Percentiles rank a stretch among this genome's conserved stretches.
Evolutionary conservation across 2,113 vertebrate genomes (phyloP).

Genomic region (Aegypius monachus): DNA sequence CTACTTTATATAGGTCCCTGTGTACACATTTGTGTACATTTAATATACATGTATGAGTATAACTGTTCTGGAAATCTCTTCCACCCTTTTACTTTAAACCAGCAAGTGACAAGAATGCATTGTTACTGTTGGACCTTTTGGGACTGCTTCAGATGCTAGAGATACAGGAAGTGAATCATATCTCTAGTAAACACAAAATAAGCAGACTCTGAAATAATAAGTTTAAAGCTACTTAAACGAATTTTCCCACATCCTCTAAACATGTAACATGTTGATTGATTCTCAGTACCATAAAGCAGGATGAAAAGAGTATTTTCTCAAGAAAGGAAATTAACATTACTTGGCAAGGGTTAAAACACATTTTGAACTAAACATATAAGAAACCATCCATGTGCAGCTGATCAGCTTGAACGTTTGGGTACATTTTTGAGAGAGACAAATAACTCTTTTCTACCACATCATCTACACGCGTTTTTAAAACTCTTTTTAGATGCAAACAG

Average conservation of each 20-base stretch:
- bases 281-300: not conserved
- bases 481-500: not conserved
- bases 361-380: slow-evolving; percentile 35
- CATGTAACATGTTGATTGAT: slow-evolving; percentile 18
- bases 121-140: not conserved
- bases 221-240: slow-evolving; percentile 32
- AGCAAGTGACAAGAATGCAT: not conserved
- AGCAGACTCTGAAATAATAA: slow-evolving; percentile 20
- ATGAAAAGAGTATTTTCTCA: slow-evolving; percentile 26
- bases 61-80: not conserved
- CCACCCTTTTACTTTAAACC: not conserved
- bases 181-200: slow-evolving; percentile 23
- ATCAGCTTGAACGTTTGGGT: not conserved
- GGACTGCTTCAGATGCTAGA: not conserved
- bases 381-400: not conserved
- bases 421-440: not conserved
- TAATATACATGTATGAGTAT: not conserved
- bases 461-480: not conserved
- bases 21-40: not conserved
- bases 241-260: slow-evolving; percentile 38
- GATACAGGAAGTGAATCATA: slow-evolving; percentile 12
- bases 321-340: slow-evolving; percentile 2
- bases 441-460: not conserved
- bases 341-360: slow-evolving; percentile 32
- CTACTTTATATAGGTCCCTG: not conserved